Evolutionary conservation across 2,888 invertebrate species (phyloP), one percentile per base, ranked within the genome.

Genomic region (Gnatocerus cornutus): DNA sequence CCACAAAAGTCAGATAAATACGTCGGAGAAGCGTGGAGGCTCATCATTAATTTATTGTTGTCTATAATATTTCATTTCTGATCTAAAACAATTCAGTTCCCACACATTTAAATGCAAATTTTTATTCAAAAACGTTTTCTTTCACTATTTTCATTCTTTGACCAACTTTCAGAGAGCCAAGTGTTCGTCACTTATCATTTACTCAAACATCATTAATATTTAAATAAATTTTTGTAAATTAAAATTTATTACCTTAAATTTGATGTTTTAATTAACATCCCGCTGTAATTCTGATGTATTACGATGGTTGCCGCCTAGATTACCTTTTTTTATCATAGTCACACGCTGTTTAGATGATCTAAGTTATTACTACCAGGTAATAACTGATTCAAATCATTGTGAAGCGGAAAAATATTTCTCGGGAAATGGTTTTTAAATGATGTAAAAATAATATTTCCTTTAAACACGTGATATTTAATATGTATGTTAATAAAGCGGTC

Each of bases 11-110:
- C 55, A 39, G 55, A 55, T 55, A 39, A 55, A 55, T 55, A 55
- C 55, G 12, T 29, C 29, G 1, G n/a, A 6, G 9, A 7, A 21
- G 16, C 33, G 45, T 12, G 21, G 21, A 55, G 41, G 27, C 37
- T 45, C 45, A 33, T 10, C 33, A 59, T 59, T 59, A 59, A 59
- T 59, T 59, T 59, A 48, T 46, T 59, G 29, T 48, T 59, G 59
- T 45, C 59, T 27, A 58, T 58, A 29, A 58, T 43, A 58, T 45
- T 45, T 55, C 30, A 50, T 50, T 50, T 50, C 50, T 50, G 27
- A 29, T 46, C 46, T 46, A 29, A 50, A 50, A 50, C 50, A 50
- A 50, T 50, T 10, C 50, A 50, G 50, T 50, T 50, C 50, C 30
- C 50, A 50, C 12, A 29, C 50, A 50, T 50, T 29, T n/a, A 50